phyloP scores from a whole-genome alignment of 1,140 invertebrate species.

The Cheumatopsyche charites region DNA sequence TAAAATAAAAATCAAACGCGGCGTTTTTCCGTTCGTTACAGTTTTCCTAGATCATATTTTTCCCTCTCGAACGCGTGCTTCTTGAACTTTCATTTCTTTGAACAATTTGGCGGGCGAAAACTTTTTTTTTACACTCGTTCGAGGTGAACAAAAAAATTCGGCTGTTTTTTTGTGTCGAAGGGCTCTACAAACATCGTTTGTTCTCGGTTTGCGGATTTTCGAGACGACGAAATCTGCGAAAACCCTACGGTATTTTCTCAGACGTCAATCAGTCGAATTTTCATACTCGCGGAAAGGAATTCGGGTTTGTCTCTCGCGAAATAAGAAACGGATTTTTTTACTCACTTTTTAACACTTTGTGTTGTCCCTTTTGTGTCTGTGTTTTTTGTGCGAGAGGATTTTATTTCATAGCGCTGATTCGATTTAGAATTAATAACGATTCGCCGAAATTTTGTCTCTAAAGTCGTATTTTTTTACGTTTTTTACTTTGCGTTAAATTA shows the following conservation, averaged over 20 bases:
- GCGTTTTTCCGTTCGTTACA: neutral
- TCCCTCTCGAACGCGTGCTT: too few species aligned
- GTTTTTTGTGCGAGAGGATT: too few species aligned
- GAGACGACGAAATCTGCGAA: slow-evolving; percentile 10
- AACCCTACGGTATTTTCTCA: slow-evolving; percentile 23
- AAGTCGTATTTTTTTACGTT: too few species aligned
- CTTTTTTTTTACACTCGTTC: neutral
- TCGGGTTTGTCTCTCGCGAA: too few species aligned
- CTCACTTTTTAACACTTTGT: too few species aligned
- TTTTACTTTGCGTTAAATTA: too few species aligned
- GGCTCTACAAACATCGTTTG: slow-evolving; percentile 24
- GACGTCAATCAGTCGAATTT: slow-evolving; percentile 36
- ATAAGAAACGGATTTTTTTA: too few species aligned
- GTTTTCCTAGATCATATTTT: neutral
- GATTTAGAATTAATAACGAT: too few species aligned
- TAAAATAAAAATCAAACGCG: neutral
- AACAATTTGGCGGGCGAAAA: neutral
- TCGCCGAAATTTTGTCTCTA: too few species aligned
- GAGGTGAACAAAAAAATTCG: neutral
- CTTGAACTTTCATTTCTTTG: too few species aligned
- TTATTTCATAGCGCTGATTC: too few species aligned
- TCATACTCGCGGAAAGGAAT: slow-evolving; percentile 2
- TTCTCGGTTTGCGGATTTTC: slow-evolving; percentile 26
- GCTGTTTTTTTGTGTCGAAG: slow-evolving; percentile 3
- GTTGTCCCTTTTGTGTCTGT: too few species aligned